These are phyloP conservation scores for Tringa solitaria DNA, from an alignment of 2,113 vertebrate species.

Conservation along the genomic window DNA sequence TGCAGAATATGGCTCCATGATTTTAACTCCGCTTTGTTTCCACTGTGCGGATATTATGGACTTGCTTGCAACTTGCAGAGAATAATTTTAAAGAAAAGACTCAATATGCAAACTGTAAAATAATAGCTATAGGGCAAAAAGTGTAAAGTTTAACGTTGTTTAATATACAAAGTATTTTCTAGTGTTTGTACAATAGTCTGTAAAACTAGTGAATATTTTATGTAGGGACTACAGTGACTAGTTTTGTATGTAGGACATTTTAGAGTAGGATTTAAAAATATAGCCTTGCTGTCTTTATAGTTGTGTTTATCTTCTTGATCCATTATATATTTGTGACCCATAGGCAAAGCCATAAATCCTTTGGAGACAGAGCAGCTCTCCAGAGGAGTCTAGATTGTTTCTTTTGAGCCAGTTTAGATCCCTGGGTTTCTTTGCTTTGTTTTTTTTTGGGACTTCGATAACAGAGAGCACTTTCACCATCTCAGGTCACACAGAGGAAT, in stretches of 20 bases:
- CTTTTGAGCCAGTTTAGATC: not conserved
- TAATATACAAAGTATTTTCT: not conserved
- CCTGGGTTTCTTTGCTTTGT: not conserved
- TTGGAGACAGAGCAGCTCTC: not conserved
- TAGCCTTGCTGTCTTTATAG: not conserved
- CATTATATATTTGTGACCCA: not conserved
- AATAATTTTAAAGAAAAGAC: not conserved
- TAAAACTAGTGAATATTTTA: not conserved
- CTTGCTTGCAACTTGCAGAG: not conserved
- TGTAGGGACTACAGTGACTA: not conserved
- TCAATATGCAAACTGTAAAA: not conserved
- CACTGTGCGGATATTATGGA: not conserved
- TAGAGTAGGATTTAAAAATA: not conserved
- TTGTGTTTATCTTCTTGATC: not conserved
- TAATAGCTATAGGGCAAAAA: not conserved
- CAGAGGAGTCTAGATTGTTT: not conserved
- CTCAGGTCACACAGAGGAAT: not conserved
- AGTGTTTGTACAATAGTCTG: not conserved
- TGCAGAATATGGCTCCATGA: not conserved
- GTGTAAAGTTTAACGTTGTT: not conserved
- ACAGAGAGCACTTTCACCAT: not conserved
- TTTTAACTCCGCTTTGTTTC: not conserved
- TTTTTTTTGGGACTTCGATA: not conserved
- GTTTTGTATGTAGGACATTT: not conserved
- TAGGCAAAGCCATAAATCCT: not conserved